phyloP scores from a whole-genome alignment of 2,888 invertebrate species.

The Dusona sp. region DNA sequence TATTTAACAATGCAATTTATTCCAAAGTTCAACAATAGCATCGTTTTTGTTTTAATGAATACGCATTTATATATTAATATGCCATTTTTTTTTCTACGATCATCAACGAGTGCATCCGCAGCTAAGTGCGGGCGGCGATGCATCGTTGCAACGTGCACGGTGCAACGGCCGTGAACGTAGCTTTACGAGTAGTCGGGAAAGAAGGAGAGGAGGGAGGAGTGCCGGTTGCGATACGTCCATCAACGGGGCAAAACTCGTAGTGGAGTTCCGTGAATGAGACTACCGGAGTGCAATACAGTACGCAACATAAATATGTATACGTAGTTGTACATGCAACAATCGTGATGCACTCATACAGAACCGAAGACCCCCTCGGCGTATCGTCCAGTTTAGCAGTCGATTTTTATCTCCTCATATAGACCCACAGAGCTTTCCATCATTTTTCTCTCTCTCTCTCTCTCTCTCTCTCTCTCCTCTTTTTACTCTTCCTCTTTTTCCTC shows the following conservation, averaged over 20 bases:
- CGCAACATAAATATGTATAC: slow-evolving; percentile 18
- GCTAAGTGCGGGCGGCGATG: slow-evolving; percentile 1
- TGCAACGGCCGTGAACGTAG: slow-evolving; percentile 67
- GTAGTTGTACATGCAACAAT: slow-evolving; percentile 35
- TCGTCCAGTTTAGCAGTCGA: slow-evolving; percentile 41
- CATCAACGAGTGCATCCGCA: slow-evolving; percentile 19
- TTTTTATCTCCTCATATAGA: slow-evolving; percentile 50
- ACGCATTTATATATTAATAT: slow-evolving; percentile 1
- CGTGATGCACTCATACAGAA: slow-evolving; percentile 35
- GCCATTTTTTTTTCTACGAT: slow-evolving; percentile 2
- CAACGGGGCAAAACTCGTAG: slow-evolving; percentile 68
- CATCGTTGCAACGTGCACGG: slow-evolving; percentile 29
- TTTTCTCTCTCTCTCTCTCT: slow-evolving; percentile 12
- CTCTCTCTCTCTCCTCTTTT: background rate
- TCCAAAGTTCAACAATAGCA: background rate
- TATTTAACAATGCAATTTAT: background rate
- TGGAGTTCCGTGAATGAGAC: slow-evolving; percentile 69
- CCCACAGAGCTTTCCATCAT: slow-evolving; percentile 40
- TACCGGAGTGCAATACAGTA: slow-evolving; percentile 59
- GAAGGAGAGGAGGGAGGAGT: slow-evolving; percentile 8
- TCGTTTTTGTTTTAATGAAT: background rate
- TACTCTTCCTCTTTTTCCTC: background rate
- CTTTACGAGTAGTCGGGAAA: slow-evolving; percentile 47
- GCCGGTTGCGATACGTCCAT: slow-evolving; percentile 65
- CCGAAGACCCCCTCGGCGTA: slow-evolving; percentile 41